A percentile compares a stretch with the other conserved stretches of the same genome.
phyloP scores from a whole-genome alignment of 1,140 invertebrate genomes.

The Coptotermes formosanus region DNA sequence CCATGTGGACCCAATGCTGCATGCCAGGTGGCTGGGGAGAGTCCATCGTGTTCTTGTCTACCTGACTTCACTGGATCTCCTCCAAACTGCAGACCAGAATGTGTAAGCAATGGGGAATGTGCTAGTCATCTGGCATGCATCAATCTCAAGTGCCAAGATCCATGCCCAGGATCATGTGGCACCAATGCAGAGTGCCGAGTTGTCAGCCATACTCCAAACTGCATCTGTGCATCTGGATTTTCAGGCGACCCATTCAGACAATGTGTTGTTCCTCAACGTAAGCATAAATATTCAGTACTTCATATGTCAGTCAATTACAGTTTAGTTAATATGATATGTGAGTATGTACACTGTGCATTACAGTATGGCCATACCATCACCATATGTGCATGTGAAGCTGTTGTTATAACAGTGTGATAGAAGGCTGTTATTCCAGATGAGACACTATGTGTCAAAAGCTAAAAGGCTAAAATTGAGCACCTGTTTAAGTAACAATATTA shows the following conservation, averaged over 20 bases:
- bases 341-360: no score
- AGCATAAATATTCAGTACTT: slow-evolving; percentile 35
- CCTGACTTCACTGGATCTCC: slow-evolving; percentile 53
- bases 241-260: slow-evolving; percentile 72
- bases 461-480: no score
- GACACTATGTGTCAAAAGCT: no score
- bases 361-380: no score
- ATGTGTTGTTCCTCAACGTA: slow-evolving; percentile 59
- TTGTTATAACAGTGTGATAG: no score
- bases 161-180: slow-evolving; percentile 62
- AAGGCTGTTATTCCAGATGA: no score
- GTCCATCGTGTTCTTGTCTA: slow-evolving; percentile 60
- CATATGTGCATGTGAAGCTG: no score
- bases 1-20: slow-evolving; percentile 56
- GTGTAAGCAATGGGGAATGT: slow-evolving; percentile 56
- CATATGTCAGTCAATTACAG: no score
- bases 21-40: slow-evolving; percentile 54
- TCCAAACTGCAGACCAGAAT: slow-evolving; percentile 57
- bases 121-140: slow-evolving; percentile 53
- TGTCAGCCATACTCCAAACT: slow-evolving; percentile 62
- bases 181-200: slow-evolving; percentile 64
- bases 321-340: no score
- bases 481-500: no score
- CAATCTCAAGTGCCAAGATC: slow-evolving; percentile 62
- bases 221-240: slow-evolving; percentile 64